Percentiles rank a stretch among this genome's conserved stretches.
Conservation (phyloP, 2,797 vertebrate genomes). For the Sarcophilus harrisii region DNA sequence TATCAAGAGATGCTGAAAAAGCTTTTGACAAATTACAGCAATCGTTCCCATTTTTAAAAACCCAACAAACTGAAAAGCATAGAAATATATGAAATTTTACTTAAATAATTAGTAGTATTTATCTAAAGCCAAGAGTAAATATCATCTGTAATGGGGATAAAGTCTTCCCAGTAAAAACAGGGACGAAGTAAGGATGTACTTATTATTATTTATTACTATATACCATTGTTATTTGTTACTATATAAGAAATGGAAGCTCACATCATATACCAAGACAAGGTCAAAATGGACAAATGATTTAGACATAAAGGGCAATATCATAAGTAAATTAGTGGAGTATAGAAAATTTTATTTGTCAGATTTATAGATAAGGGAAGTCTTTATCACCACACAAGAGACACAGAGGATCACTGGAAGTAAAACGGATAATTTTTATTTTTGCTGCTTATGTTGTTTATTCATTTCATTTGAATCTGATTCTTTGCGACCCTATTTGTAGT, state of each 20-base stretch:
- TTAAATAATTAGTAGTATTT: background rate
- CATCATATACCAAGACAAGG: too few species aligned
- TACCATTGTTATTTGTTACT: background rate
- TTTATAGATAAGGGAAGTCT: too few species aligned
- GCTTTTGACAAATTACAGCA: background rate
- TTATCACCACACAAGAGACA: too few species aligned
- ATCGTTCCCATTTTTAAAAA: background rate
- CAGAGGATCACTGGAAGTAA: too few species aligned
- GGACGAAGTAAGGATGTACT: background rate
- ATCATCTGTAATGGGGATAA: background rate
- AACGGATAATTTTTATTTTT: too few species aligned
- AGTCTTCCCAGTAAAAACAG: background rate
- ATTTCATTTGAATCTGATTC: too few species aligned
- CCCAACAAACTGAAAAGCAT: background rate
- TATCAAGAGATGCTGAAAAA: background rate
- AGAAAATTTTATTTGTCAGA: too few species aligned
- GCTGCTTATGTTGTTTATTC: too few species aligned
- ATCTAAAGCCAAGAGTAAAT: background rate
- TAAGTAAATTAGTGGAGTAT: too few species aligned
- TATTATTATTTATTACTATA: background rate
- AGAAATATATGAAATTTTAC: background rate
- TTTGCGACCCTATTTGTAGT: too few species aligned
- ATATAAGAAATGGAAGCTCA: background rate
- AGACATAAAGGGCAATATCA: too few species aligned
- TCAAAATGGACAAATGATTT: too few species aligned